A percentile compares a stretch with the other conserved stretches of the same genome.
Evolutionary conservation across 2,797 vertebrate species (phyloP).

Genomic region (Momotus momota): DNA sequence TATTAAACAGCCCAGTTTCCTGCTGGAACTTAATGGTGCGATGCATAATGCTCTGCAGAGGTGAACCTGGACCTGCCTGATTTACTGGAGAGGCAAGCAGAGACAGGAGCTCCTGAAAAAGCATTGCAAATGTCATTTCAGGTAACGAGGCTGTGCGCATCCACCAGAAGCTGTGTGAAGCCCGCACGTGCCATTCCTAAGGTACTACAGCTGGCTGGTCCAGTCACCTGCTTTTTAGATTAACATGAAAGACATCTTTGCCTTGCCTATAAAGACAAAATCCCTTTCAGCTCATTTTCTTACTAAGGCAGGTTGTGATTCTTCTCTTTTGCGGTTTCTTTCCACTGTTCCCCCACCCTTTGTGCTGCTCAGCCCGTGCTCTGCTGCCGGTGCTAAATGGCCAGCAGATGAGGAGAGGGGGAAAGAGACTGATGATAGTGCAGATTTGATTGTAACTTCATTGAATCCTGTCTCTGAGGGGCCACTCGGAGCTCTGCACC

Average conservation of each 20-base stretch:
- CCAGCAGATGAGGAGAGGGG: background rate
- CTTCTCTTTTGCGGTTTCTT: background rate
- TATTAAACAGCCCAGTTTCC: background rate
- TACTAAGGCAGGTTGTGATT: background rate
- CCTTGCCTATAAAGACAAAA: background rate
- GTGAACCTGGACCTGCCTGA: background rate
- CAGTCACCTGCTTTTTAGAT: background rate
- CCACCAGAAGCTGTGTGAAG: background rate
- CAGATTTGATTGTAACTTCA: background rate
- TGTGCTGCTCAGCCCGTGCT: background rate
- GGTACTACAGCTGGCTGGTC: background rate
- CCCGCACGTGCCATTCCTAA: background rate
- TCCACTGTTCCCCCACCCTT: background rate
- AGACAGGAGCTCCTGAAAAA: background rate
- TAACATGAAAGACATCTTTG: background rate
- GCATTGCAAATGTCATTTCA: background rate
- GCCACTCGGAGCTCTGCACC: accelerated
- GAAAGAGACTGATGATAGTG: background rate
- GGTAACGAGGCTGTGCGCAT: background rate
- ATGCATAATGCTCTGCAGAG: background rate
- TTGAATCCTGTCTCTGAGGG: background rate
- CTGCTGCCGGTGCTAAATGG: accelerated
- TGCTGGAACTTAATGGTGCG: background rate
- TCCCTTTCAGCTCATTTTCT: background rate
- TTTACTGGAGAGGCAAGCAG: background rate